Conservation (phyloP, 2,888 invertebrate species). For the Hymenopus coronatus region DNA sequence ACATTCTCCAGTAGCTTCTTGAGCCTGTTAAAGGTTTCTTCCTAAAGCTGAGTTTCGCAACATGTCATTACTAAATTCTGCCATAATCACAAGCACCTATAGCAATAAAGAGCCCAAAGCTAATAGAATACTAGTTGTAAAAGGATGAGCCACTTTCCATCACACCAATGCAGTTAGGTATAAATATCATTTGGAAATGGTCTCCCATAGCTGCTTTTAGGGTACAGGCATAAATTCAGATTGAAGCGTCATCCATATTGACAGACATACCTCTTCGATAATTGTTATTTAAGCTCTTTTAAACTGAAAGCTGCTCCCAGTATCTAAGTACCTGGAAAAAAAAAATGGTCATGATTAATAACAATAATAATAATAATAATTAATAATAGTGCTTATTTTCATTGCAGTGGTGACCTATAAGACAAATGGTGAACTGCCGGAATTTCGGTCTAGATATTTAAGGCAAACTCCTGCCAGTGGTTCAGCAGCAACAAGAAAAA, state of each 20-base stretch:
- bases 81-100: conserved; percentile 16
- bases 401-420: background rate
- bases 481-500: background rate
- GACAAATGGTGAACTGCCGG: background rate
- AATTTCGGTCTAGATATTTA: background rate
- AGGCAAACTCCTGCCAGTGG: too few species aligned
- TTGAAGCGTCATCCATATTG: background rate
- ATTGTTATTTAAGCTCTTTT: background rate
- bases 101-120: conserved; percentile 9
- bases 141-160: background rate
- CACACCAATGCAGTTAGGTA: conserved; percentile 1
- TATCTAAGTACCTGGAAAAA: background rate
- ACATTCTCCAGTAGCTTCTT: background rate
- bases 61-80: background rate
- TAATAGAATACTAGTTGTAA: background rate
- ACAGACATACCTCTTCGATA: background rate
- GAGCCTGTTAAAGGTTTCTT: background rate
- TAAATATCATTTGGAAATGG: background rate
- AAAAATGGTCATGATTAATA: too few species aligned
- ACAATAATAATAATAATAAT: too few species aligned
- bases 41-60: too few species aligned
- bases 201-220: background rate
- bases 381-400: background rate
- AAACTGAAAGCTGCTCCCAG: too few species aligned
- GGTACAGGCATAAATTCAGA: background rate